Conservation (phyloP, 2,797 vertebrate species). For the Phataginus tetradactyla region DNA sequence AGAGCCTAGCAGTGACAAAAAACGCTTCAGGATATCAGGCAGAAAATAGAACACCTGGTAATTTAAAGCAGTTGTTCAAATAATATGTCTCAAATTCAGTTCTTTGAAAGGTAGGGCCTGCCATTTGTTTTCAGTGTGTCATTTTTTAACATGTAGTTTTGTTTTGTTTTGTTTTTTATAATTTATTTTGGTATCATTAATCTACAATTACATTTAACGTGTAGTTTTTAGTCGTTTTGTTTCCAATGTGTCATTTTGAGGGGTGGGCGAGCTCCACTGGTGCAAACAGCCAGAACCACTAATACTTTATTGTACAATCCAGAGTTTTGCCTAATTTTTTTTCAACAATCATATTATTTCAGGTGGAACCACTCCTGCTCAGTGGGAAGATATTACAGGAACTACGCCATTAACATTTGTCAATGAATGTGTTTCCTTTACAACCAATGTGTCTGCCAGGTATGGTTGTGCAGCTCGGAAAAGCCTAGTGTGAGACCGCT, state of each 20-base stretch:
- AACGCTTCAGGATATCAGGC: background rate
- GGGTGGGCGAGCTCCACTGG: background rate
- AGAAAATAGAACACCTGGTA: background rate
- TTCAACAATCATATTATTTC: slow-evolving; percentile 50
- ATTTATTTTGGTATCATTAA: too few species aligned
- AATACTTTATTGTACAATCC: background rate
- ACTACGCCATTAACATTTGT: slow-evolving; percentile 98
- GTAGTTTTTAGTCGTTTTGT: background rate
- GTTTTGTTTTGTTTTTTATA: background rate
- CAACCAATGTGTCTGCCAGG: slow-evolving; percentile 99
- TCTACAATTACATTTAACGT: background rate
- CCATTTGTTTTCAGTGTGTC: background rate
- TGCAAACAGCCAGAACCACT: background rate
- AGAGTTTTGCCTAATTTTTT: background rate
- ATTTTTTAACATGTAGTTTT: background rate
- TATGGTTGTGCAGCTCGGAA: slow-evolving; percentile 74
- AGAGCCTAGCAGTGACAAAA: background rate
- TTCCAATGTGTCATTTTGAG: background rate
- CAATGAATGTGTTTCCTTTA: slow-evolving; percentile 98
- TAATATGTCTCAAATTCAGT: background rate
- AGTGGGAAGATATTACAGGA: slow-evolving; percentile 99
- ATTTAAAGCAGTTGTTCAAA: background rate
- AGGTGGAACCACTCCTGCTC: slow-evolving; percentile 98
- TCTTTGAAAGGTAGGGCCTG: background rate
- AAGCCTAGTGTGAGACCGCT: background rate